These are phyloP conservation scores for Tyria jacobaeae DNA, from an alignment of 2,888 invertebrate genomes.

Conservation along the genomic window DNA sequence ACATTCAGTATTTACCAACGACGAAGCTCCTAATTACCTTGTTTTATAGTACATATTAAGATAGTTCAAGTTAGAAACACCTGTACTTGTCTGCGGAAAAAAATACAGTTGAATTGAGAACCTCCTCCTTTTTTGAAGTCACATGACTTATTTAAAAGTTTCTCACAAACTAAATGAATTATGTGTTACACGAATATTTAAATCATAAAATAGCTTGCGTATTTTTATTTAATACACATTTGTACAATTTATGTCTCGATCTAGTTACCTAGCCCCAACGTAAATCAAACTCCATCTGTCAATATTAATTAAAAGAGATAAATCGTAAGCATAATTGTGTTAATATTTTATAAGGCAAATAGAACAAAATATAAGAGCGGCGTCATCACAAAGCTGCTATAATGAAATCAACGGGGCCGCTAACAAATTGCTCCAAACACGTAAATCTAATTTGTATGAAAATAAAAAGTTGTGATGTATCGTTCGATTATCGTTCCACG, in stretches of 20 bases:
- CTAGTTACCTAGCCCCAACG: slow-evolving; percentile 18
- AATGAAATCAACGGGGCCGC: slow-evolving; percentile 73
- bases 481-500: slow-evolving; percentile 54
- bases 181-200: neutral
- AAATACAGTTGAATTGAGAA: too few species aligned
- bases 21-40: too few species aligned
- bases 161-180: neutral
- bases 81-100: too few species aligned
- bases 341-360: slow-evolving; percentile 48
- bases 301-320: slow-evolving; percentile 52
- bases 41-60: too few species aligned
- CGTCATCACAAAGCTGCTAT: slow-evolving; percentile 65
- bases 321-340: slow-evolving; percentile 50
- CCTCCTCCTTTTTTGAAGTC: too few species aligned
- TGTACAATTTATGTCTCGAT: slow-evolving; percentile 15
- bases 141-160: too few species aligned
- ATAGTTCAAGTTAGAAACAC: too few species aligned
- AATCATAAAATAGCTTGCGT: neutral
- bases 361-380: slow-evolving; percentile 46
- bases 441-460: slow-evolving; percentile 73
- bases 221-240: slow-evolving; percentile 8
- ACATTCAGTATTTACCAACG: too few species aligned
- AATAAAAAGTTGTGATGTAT: slow-evolving; percentile 54
- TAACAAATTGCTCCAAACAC: slow-evolving; percentile 71
- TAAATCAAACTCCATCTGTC: slow-evolving; percentile 39